Evolutionary conservation across 2,113 vertebrate species (phyloP).

Genomic region (Rhadina sibilatrix): DNA sequence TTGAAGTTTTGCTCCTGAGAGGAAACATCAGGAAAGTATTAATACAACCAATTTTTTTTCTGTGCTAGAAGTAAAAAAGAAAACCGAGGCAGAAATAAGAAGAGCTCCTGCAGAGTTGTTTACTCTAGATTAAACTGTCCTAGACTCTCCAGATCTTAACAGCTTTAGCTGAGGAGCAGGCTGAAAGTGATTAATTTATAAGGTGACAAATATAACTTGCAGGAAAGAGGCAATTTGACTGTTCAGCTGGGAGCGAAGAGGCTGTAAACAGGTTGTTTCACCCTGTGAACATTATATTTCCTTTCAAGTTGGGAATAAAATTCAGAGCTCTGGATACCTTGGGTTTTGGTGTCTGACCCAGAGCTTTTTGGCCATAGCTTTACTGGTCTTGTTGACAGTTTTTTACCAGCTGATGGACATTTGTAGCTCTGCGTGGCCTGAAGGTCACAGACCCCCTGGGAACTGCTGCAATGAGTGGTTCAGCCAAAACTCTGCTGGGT

Average conservation of each 20-base stretch:
- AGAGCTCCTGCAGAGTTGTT: constrained; percentile 47
- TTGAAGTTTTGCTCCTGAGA: constrained; percentile 61
- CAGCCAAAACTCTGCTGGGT: not conserved
- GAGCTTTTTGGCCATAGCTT: not conserved
- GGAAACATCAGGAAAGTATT: constrained; percentile 45
- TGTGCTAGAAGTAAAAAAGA: not conserved
- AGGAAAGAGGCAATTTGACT: not conserved
- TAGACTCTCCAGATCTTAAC: not conserved
- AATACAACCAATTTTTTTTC: constrained; percentile 2
- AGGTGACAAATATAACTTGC: constrained; percentile 35
- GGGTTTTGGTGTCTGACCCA: not conserved
- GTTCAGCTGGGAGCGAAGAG: not conserved
- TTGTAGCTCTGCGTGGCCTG: not conserved
- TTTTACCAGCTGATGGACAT: not conserved
- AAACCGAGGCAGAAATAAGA: constrained; percentile 36
- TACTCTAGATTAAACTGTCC: constrained; percentile 55
- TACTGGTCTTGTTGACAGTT: accelerated
- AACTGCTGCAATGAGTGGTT: not conserved
- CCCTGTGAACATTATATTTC: not conserved
- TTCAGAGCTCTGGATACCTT: not conserved
- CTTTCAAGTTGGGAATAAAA: not conserved
- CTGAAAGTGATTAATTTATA: constrained; percentile 56
- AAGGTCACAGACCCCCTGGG: not conserved
- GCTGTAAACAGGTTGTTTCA: constrained; percentile 23
- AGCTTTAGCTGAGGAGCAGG: constrained; percentile 10